Conservation (phyloP, 2,113 vertebrate species). For the Montifringilla adamsi region DNA sequence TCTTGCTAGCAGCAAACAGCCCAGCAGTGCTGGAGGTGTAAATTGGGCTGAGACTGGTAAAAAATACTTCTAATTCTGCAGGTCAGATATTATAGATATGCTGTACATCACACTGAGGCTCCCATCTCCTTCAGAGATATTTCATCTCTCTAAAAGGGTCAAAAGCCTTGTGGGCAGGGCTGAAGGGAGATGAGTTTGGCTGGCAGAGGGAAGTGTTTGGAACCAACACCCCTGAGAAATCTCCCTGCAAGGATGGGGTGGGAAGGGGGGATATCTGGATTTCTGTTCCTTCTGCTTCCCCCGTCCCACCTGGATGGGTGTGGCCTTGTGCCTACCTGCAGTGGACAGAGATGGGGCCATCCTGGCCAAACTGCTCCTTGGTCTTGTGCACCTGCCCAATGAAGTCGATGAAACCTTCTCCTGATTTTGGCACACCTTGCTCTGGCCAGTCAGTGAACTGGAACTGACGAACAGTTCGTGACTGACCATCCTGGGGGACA, state of each 20-base stretch:
- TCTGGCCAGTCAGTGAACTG: slow-evolving; percentile 99
- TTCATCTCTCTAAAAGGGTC: not conserved
- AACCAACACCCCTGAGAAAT: not conserved
- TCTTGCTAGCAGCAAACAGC: not conserved
- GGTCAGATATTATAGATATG: not conserved
- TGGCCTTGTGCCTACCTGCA: slow-evolving; percentile 81
- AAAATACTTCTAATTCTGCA: not conserved
- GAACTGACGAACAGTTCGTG: slow-evolving; percentile 95
- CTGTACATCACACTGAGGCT: not conserved
- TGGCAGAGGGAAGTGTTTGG: not conserved
- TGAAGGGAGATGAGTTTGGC: not conserved
- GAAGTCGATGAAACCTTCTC: slow-evolving; percentile 97
- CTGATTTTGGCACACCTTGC: slow-evolving; percentile 95
- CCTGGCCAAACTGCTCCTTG: slow-evolving; percentile 99
- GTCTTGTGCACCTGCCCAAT: slow-evolving; percentile 99
- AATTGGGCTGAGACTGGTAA: not conserved
- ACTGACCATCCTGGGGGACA: slow-evolving; percentile 89
- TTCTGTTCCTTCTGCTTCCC: not conserved
- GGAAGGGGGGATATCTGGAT: not conserved
- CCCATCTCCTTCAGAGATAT: not conserved
- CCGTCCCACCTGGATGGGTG: accelerated
- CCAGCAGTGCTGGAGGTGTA: not conserved
- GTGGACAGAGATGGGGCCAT: slow-evolving; percentile 96
- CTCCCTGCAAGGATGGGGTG: not conserved
- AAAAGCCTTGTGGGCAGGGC: not conserved